Base-by-base conservation (phyloP, 1,140 invertebrate genomes). In the Anoplophora glabripennis region DNA sequence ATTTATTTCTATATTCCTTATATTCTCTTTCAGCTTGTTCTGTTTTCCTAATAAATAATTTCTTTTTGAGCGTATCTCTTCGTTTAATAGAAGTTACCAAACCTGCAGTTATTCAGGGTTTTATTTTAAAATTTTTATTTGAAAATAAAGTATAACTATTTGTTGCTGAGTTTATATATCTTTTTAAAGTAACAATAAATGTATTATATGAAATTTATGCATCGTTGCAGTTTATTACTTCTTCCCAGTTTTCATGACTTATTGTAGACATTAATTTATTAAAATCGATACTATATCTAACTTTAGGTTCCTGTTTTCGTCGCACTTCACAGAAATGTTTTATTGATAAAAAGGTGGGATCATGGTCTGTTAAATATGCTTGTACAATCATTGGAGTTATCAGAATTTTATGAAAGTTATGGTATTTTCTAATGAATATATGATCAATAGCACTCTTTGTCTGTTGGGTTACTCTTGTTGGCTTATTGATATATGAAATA, bases 401-500 rank as follows among this genome's bases (percentile, higher is more conserved):
- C 34, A 12, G 46, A 35, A 49, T 49, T 36, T 36, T 36, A 49
- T 49, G 21, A 34, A 34, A 33, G 35, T 12, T 34, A 34, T 49
- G 33, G 33, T 49, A n/a, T 49, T 49, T 49, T n/a, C 46, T 49
- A 33, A 49, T 49, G n/a, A 49, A 36, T 21, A 49, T 49, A 49
- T 49, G 46, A 49, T 49, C 46, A 33, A 49, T 49, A 49, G 21
- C 21, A 37, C 15, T 38, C 4, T 17, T 40, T 18, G 40, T 42
- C 21, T 42, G 21, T 15, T 53, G 11, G 12, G 49, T 53, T 37
- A 37, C 49, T 17, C 49, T 53, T 9, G 49, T 53, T 41, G 37
- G 51, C 41, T 53, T 53, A 35, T 53, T 53, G 40, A 53, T 53
- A 33, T 38, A 41, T 17, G 52, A 53, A 35, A 41, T 42, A 21